Base-by-base conservation (phyloP, 1,140 invertebrate species). In the Trichonephila clavipes region DNA sequence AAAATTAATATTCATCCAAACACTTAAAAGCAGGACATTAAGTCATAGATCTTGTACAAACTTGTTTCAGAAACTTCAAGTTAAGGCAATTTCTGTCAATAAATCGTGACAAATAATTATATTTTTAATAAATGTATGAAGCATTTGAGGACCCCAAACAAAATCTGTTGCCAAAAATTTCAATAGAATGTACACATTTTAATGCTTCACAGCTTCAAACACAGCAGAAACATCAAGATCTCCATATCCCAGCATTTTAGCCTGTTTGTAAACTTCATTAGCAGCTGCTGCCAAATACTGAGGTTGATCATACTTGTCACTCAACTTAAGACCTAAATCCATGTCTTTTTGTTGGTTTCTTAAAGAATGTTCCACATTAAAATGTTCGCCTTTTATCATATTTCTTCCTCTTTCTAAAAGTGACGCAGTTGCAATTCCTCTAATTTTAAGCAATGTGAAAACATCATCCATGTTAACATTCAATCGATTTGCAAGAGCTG, bases 341-440 rank as follows among this genome's bases (percentile, higher is more conserved):
- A 99, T 96, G 96, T 99, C 98, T 96, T 99, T 99, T 96, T 99
- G 98, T 97, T 99, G 98, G 95, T 99, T 98, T 95, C 98, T 97
- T 77, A 99, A 96, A 19, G 18, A 1, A 64, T 98, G 97, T 96
- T 98, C 96, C 95, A 98, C 97, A 85, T 98, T 97, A 95, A 97
- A 97, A 95, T 98, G 98, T 90, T 97, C 97, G 88, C 97, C 97
- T 94, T 98, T 97, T 95, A 98, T 97, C 96, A 98, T 98, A 83
- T 97, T 98, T 10, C 10, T 10, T 92, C 98, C 98, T 96, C 99
- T 99, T 69, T 98, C 97, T 72, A 97, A 96, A 94, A 99, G 97
- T 69, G 98, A 97, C 12, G 97, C 97, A 95, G 97, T 98, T 90
- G 97, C 97, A 83, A 99, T 96, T 59, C 97, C 97, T 28, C 98